Evolutionary conservation across 2,888 invertebrate genomes (phyloP).

Genomic region (Mimachlamys varia): DNA sequence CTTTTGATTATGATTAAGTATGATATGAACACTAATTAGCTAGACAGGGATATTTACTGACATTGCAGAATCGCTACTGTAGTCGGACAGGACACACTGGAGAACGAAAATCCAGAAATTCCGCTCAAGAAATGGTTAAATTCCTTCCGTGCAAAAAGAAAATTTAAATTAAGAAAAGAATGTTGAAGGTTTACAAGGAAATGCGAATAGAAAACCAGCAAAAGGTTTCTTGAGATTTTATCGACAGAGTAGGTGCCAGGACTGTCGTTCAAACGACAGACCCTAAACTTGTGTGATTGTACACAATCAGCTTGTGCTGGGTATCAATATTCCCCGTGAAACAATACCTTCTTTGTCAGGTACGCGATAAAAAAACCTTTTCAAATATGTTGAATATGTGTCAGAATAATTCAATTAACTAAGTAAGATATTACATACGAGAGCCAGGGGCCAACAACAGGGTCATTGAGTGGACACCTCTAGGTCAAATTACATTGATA

Average conservation of each 20-base stretch:
- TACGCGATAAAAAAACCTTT: slow-evolving; percentile 18
- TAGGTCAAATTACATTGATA: neutral
- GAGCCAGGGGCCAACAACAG: neutral
- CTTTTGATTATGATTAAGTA: neutral
- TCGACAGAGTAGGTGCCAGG: neutral
- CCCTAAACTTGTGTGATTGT: slow-evolving; percentile 1
- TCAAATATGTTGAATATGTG: slow-evolving; percentile 22
- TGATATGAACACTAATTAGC: neutral
- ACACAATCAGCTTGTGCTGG: neutral
- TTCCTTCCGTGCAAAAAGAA: slow-evolving; percentile 20
- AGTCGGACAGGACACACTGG: neutral
- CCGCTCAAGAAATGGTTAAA: neutral
- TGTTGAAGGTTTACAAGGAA: neutral
- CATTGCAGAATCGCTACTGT: neutral
- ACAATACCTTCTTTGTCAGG: neutral
- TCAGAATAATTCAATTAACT: slow-evolving; percentile 23
- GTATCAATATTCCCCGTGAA: neutral
- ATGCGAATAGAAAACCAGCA: neutral
- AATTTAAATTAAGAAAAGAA: neutral
- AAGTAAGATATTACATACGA: neutral
- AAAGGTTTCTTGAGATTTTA: slow-evolving; percentile 1
- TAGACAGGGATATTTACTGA: neutral
- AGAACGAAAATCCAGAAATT: neutral
- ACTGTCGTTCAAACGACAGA: neutral
- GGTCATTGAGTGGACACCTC: neutral